Conservation (phyloP, 2,113 vertebrate species). For the Phalacrocorax carbo region DNA sequence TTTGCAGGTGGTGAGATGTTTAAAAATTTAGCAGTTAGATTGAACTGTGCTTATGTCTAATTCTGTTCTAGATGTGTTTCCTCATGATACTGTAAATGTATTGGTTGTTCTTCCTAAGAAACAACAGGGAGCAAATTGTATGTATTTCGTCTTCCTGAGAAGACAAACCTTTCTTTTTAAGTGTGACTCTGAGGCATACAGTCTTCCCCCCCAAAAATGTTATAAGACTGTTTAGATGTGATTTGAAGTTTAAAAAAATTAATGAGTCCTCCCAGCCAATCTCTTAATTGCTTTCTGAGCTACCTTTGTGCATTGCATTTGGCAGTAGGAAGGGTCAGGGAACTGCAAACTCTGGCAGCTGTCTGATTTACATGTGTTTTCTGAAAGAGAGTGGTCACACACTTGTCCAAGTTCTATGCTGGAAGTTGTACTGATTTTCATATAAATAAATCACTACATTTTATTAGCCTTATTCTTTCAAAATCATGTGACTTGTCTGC, state of each 20-base stretch:
- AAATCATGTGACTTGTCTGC: neutral
- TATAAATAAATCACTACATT: slow-evolving; percentile 30
- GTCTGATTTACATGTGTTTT: slow-evolving; percentile 22
- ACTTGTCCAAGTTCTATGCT: neutral
- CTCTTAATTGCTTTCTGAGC: slow-evolving; percentile 42
- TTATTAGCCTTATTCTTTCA: slow-evolving; percentile 25
- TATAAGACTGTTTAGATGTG: neutral
- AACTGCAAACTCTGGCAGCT: slow-evolving; percentile 18
- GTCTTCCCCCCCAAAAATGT: neutral
- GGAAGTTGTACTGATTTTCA: slow-evolving; percentile 12
- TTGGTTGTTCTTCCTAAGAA: neutral
- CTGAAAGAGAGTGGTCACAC: neutral
- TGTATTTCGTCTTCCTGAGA: neutral
- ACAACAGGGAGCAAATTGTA: neutral
- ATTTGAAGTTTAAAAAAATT: slow-evolving; percentile 7
- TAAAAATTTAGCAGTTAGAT: neutral
- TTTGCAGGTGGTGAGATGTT: neutral
- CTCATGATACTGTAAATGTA: neutral
- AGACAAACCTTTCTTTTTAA: neutral
- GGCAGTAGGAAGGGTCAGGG: slow-evolving; percentile 27
- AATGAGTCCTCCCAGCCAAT: slow-evolving; percentile 6
- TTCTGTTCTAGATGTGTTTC: neutral
- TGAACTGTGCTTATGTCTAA: neutral
- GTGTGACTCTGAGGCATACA: neutral
- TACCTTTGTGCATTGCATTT: slow-evolving; percentile 35